Evolutionary conservation across 2,888 invertebrate species (phyloP).

Genomic region (Chaetogeoica ovagalla): DNA sequence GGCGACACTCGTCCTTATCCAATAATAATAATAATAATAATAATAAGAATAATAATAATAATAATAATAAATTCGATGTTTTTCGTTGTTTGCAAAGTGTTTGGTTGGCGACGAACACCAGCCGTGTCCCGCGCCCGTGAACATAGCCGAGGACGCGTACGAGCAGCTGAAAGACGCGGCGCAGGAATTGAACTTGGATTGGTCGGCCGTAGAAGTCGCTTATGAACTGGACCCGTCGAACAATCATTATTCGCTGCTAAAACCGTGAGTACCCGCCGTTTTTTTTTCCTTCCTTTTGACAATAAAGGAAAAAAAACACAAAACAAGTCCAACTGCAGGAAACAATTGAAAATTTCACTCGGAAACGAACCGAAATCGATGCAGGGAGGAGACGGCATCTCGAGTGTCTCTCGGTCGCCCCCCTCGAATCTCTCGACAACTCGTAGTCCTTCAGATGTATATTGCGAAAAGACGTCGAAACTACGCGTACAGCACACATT

Average conservation of each 20-base stretch:
- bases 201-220: slow-evolving; percentile 55
- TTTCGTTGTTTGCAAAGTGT: slow-evolving; percentile 55
- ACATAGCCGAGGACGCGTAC: slow-evolving; percentile 55
- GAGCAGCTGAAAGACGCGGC: slow-evolving; percentile 56
- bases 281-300: background rate
- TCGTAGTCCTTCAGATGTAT: too few relatives aligned
- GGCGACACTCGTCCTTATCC: too few relatives aligned
- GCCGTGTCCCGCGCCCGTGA: slow-evolving; percentile 57
- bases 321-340: background rate
- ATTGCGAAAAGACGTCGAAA: too few relatives aligned
- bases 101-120: slow-evolving; percentile 58
- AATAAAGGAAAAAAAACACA: background rate
- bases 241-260: slow-evolving; percentile 25
- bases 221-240: slow-evolving; percentile 29
- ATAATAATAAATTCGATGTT: too few relatives aligned
- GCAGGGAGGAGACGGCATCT: too few relatives aligned
- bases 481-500: too few relatives aligned
- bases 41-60: too few relatives aligned
- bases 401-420: too few relatives aligned
- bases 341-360: too few relatives aligned
- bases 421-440: too few relatives aligned
- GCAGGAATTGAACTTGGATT: slow-evolving; percentile 56
- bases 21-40: too few relatives aligned
- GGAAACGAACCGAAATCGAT: too few relatives aligned
- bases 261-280: slow-evolving; percentile 33